Evolutionary conservation across 2,113 vertebrate genomes (phyloP), one percentile per base, ranked within the genome.

Genomic region (Gymnogyps californianus): DNA sequence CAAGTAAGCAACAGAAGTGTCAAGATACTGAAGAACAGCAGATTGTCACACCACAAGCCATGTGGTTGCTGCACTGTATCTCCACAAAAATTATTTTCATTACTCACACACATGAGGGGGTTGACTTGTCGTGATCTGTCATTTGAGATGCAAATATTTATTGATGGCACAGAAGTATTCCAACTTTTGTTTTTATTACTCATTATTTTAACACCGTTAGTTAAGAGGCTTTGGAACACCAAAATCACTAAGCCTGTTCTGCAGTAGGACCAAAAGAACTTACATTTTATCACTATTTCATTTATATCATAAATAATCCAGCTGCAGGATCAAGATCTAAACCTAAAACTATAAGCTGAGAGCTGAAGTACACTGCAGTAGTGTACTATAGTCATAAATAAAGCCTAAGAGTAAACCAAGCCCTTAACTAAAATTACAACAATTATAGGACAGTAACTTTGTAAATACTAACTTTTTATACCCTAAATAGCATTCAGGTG

Each of bases 111-210:
- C 13, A 71, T 25, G 82, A 97, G 93, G 93, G 83, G 55, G 93
- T 70, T 96, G 92, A 89, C 90, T 93, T 90, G 67, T 90, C n/a
- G 0, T 93, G 85, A 96, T 96, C 93, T 74, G 83, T 92, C 85
- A 97, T 90, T 58, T 24, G 9, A 92, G 42, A 83, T 86, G 88
- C 79, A 95, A 95, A 95, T 93, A 96, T 93, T 96, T 97, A 93
- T 77, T 72, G 92, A 94, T 58, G 46, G 83, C 32, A 86, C 14
- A 88, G 49, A 95, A 95, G 55, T 86, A 94, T 54, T 92, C 57
- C 46, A 80, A 74, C 42, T 94, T 87, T n/a, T 95, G 79, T 5
- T 94, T 94, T 91, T 83, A 83, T 92, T 93, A 83, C 59, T 94
- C 71, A 69, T 78, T 83, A 86, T 85, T 93, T 95, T 83, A 94